Evolutionary conservation across 2,113 vertebrate genomes (phyloP), one percentile per base, ranked within the genome.

Genomic region (Syngnathoides biaculeatus): DNA sequence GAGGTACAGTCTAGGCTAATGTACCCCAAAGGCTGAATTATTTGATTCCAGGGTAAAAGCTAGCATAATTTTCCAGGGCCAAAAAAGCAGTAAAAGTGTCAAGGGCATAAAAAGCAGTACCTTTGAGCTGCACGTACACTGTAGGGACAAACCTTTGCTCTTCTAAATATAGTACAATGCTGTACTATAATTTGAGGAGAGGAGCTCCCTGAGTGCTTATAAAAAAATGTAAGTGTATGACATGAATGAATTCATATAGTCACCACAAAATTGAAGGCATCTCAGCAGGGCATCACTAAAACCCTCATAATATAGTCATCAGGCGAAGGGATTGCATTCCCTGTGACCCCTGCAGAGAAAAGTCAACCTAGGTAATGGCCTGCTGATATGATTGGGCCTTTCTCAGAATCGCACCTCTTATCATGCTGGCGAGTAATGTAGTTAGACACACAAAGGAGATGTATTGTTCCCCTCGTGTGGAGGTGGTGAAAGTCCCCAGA

Each of bases 391-490:
- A 86, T 81, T 87, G 72, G 59, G 26, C 66, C 74, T 80, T 69
- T 83, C 80, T 89, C 87, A 64, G 61, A 79, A 89, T 86, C 78
- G 82, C 60, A 15, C 72, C 74, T 76, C 57, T 84, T 75, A 87
- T 58, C 47, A 26, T 83, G 75, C 83, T 64, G 73, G 74, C 61
- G 69, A 79, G 70, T 71, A 69, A 77, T 65, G 83, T 77, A 82
- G 88, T 90, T 80, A 85, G 77, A 72, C 64, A 43, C 73, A 88
- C 83, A 86, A 88, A 89, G 64, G 26, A 65, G 73, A 79, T 87
- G 80, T 86, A 79, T 80, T 82, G 84, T 89, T 88, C 80, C 75
- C 71, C 53, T 17, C 15, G 67, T 69, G 69, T 72, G 57, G 75
- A 84, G 74, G 80, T 73, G 80, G 83, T 86, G 84, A 87, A 79